Evolutionary conservation across 2,113 vertebrate species (phyloP), one percentile per base, ranked within the genome.

Genomic region (Dissostichus mawsoni): DNA sequence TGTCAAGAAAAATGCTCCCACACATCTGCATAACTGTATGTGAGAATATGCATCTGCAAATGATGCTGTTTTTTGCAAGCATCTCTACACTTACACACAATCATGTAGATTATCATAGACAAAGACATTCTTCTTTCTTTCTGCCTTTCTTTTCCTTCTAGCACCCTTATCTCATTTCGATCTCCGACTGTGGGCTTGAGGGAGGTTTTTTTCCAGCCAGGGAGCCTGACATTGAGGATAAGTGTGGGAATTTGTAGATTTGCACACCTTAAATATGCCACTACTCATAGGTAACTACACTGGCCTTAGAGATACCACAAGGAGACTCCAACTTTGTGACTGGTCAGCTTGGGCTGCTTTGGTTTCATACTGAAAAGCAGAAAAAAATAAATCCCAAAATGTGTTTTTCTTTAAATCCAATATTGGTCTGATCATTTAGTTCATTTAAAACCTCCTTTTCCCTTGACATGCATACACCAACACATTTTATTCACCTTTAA

Each of bases 1-100:
- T 74, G 83, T 81, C 69, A 66, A 45, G 69, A 59, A 48, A 62
- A 62, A 81, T 47, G 14, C 53, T 7, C 17, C 29, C 48, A 52
- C 36, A 61, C 7, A 14, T 20, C 5, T 45, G 44, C 16, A 25
- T 17, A 13, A 33, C 48, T 66, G 59, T 17, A 52, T 65, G 59
- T 63, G 50, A 36, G 11, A n/a, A n/a, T 23, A 20, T 48, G 47
- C 33, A n/a, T 64, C 4, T 69, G 25, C 7, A 11, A 69, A 68
- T 16, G 3, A 4, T 29, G 36, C 36, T 41, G 36, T 8, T 41
- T 41, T 41, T 8, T 41, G 7, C 36, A 41, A 41, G 36, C 36
- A 41, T 41, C 36, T 41, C 36, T 41, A 41, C 36, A 7, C 36
- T 5, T 41, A 41, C 36, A 41, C 36, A 41, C 36, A 8, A 8